Percentiles rank a stretch among this genome's conserved stretches.
These are phyloP conservation scores for cat (Felis catus) DNA, from an alignment of 2,113 vertebrate species.

Conservation along the genomic window F.catus_Fca126_mat1.0 CM031418.1:1375501-1376000, in stretches of 20 bases:
- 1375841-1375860: neutral
- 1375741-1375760: neutral
- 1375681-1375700: too few relatives aligned
- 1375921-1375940: neutral
- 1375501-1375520: accelerated
- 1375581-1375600: neutral
- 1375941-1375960: neutral
- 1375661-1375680: neutral
- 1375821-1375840: neutral
- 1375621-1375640: neutral
- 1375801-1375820: neutral
- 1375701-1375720: neutral
- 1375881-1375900: too few relatives aligned
- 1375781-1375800: neutral
- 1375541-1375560: neutral
- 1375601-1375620: neutral
- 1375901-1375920: too few relatives aligned
- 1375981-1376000: neutral
- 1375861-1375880: too few relatives aligned
- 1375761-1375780: neutral
- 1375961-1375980: neutral
- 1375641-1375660: neutral
- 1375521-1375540: neutral
- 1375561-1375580: neutral
- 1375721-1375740: accelerated